Base-by-base conservation (phyloP, 2,888 invertebrate genomes). In the Hyalella azteca region DNA sequence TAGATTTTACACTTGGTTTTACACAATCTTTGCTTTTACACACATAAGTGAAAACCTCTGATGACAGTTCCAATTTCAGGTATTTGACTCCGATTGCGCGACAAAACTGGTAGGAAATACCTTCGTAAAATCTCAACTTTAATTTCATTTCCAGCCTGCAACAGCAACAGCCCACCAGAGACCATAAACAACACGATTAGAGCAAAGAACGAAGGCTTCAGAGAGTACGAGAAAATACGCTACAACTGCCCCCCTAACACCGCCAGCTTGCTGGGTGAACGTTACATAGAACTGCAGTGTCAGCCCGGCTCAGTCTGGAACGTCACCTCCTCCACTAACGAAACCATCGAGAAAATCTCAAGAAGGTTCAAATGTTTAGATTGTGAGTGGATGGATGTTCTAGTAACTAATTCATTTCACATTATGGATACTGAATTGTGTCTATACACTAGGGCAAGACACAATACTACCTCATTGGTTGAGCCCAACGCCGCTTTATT, bases 261-360 rank as follows among this genome's bases (percentile, higher is more conserved):
- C 11, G 75, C 75, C 15, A 75, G 41, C 26, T 29, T 45, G 1
- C 11, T 26, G 29, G 75, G 75, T 9, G 75, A 75, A 41, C 5
- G 5, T 13, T 1, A 26, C 39, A 45, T 45, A 19, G 40, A 29
- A 11, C 40, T 75, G 41, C 41, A 75, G 75, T 75, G 75, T 19
- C 41, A n/a, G 26, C 32, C 45, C 15, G 45, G 3, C 19, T n/a
- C n/a, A n/a, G 45, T 41, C 7, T 75, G 75, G 75, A 45, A 5
- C 29, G 75, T 75, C 3, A 45, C 5, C 29, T 75, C n/a, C n/a
- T n/a, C 75, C n/a, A 75, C 45, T 29, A 75, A 75, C 19, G 75
- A 75, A 7, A 75, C 75, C 15, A n/a, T 75, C 1, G 45, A 75
- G n/a, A 45, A 75, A 39, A 75, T 75, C 0, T 45, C 26, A 41